Percentiles rank a stretch among this genome's conserved stretches.
phyloP scores from a whole-genome alignment of 1,140 invertebrate species.

The Achroia grisella region DNA sequence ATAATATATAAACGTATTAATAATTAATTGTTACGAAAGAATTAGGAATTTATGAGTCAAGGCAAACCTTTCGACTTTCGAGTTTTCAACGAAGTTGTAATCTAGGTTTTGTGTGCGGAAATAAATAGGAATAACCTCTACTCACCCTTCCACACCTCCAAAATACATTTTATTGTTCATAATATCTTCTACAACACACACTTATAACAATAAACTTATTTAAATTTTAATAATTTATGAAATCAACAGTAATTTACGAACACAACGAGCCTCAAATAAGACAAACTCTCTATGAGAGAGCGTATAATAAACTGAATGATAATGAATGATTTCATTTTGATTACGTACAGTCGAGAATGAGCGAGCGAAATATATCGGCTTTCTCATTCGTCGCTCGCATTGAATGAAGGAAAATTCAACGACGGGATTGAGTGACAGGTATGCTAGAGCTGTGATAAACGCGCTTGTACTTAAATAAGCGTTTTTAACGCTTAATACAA shows the following conservation, averaged over 20 bases:
- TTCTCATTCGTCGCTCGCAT: not conserved
- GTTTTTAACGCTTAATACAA: too few relatives aligned
- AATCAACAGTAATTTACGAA: not conserved
- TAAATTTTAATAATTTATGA: not conserved
- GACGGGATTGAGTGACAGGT: not conserved
- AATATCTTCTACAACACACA: too few relatives aligned
- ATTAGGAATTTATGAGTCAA: conserved; percentile 35
- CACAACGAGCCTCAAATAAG: not conserved
- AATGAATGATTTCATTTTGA: not conserved
- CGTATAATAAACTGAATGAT: not conserved
- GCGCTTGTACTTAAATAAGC: too few relatives aligned
- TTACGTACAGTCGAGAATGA: not conserved
- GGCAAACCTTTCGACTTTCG: conserved; percentile 58
- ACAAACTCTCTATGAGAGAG: not conserved
- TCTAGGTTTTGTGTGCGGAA: conserved; percentile 10
- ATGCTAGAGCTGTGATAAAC: not conserved
- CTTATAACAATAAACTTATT: too few relatives aligned
- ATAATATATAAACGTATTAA: conserved; percentile 5
- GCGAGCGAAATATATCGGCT: not conserved
- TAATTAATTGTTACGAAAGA: conserved; percentile 28
- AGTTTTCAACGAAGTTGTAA: conserved; percentile 3
- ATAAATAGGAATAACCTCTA: conserved; percentile 4
- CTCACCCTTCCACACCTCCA: conserved; percentile 61
- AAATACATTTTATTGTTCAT: conserved; percentile 45
- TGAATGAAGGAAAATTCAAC: not conserved